Evolutionary conservation across 2,113 vertebrate genomes (phyloP), one percentile per base, ranked within the genome.

Genomic region (Aspidoscelis tigris): DNA sequence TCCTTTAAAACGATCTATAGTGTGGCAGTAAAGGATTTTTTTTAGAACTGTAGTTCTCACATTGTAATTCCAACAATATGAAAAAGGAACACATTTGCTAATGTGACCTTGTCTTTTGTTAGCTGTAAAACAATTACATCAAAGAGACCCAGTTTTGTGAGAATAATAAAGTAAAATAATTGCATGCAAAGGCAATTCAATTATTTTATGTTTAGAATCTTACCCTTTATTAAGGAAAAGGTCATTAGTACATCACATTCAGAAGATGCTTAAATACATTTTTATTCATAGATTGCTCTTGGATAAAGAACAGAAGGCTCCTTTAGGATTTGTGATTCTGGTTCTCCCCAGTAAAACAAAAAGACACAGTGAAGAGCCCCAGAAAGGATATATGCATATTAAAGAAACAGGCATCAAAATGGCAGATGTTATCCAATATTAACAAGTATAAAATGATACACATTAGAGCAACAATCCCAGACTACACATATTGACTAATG

Each of bases 1-100:
- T 86, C 86, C 68, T 39, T 72, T 89, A 85, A 71, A 92, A 87
- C 3, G 86, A 73, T 47, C n/a, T 89, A 74, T 78, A 76, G 21
- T 68, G 4, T 76, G 33, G 78, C 55, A 87, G n/a, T 2, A 88
- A 41, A 87, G 87, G 53, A 81, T 75, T 14, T 80, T 89, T 84
- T 87, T 22, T 76, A 20, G 7, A 3, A 72, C 84, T 90, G 33
- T 47, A 89, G 18, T 81, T 86, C 73, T 61, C 53, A 71, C 12
- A 65, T 86, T 84, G 73, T 22, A 47, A 78, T 81, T 47, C 3
- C 47, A 88, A 65, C 78, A 55, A 81, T 68, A 11, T 86, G 70
- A 69, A 89, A 85, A 86, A 84, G 26, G 72, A 77, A 83, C 82
- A 86, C 47, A 66, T 76, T 55, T 80, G 88, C 11, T 78, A 71